These are phyloP conservation scores for Ondatra zibethicus DNA, from an alignment of 2,113 vertebrate species.

Conservation along the genomic window DNA sequence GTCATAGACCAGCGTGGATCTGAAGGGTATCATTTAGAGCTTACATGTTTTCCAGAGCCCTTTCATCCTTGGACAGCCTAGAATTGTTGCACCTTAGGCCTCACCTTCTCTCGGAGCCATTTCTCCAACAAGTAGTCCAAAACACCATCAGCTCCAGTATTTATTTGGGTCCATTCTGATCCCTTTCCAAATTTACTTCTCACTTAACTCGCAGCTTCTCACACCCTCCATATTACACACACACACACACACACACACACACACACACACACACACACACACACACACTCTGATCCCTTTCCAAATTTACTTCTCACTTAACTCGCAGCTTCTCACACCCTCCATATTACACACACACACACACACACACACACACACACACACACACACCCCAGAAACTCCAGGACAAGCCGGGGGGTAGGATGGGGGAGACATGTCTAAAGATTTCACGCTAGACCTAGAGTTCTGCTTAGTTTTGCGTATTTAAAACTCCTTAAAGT, in stretches of 20 bases:
- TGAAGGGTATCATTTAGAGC: neutral
- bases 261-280: too few relatives aligned
- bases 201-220: neutral
- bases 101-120: neutral
- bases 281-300: neutral
- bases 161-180: neutral
- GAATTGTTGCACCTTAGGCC: neutral
- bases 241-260: neutral
- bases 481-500: conserved; percentile 16
- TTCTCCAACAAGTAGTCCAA: neutral
- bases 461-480: neutral
- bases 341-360: neutral
- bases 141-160: neutral
- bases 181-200: neutral
- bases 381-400: neutral
- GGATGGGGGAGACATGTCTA: neutral
- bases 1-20: neutral
- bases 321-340: neutral
- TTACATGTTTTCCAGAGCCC: neutral
- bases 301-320: neutral
- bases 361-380: too few relatives aligned
- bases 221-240: neutral
- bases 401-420: neutral
- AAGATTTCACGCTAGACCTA: neutral
- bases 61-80: neutral